Conservation (phyloP, 2,797 vertebrate species). For the Sebastes ruberrimus region DNA sequence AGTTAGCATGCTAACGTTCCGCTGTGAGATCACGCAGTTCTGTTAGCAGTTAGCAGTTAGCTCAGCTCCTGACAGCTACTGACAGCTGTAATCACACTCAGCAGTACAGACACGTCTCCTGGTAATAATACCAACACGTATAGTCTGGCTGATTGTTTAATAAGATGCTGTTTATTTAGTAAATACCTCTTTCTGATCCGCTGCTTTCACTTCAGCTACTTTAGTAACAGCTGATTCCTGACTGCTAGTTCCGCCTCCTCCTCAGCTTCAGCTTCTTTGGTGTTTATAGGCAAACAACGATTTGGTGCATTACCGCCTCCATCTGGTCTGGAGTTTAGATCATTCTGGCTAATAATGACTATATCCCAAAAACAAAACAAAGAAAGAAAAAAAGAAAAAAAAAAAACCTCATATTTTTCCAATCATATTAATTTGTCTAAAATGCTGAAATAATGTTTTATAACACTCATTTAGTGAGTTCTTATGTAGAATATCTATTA, state of each 20-base stretch:
- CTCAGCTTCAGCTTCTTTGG: neutral
- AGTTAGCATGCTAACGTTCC: constrained; percentile 41
- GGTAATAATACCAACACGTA: neutral
- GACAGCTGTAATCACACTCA: neutral
- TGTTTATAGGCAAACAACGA: too few relatives aligned
- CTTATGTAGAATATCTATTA: too few relatives aligned
- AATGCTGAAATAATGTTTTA: too few relatives aligned
- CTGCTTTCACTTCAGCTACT: constrained; percentile 62
- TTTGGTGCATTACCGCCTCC: too few relatives aligned
- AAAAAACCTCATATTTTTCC: too few relatives aligned
- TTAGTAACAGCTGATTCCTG: constrained; percentile 76
- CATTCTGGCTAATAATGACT: too few relatives aligned
- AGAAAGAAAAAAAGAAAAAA: too few relatives aligned
- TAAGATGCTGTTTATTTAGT: neutral
- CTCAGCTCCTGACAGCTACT: neutral
- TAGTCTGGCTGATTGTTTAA: neutral
- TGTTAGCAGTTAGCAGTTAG: neutral
- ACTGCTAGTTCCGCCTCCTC: constrained; percentile 51
- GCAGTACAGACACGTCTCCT: fast-evolving
- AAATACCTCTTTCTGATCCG: constrained; percentile 49
- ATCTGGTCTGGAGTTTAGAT: too few relatives aligned
- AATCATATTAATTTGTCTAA: too few relatives aligned
- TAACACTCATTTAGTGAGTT: too few relatives aligned
- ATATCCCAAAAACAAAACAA: too few relatives aligned
- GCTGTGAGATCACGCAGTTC: constrained; percentile 51